phyloP scores from a whole-genome alignment of 2,113 vertebrate species.

The Polypterus bichir region DNA sequence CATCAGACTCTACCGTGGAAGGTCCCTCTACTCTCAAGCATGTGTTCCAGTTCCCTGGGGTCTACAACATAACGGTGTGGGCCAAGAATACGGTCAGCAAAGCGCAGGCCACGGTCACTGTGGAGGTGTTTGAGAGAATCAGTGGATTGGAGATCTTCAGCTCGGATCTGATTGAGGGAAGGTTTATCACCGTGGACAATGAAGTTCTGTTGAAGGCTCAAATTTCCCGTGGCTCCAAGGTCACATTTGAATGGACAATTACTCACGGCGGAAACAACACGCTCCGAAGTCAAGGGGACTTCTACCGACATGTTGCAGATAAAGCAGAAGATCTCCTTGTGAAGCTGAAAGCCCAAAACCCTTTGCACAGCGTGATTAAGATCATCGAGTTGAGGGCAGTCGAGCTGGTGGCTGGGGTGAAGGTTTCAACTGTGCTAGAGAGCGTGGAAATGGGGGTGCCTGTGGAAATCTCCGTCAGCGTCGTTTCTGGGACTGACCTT shows the following conservation, averaged over 20 bases:
- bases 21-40: slow-evolving; percentile 32
- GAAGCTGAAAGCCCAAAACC: slow-evolving; percentile 41
- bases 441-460: slow-evolving; percentile 26
- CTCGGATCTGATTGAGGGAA: slow-evolving; percentile 24
- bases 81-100: slow-evolving; percentile 38
- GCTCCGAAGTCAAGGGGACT: slow-evolving; percentile 17
- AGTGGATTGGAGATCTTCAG: slow-evolving; percentile 34
- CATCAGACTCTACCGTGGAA: slow-evolving; percentile 15
- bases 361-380: slow-evolving; percentile 27
- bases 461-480: slow-evolving; percentile 37
- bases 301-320: slow-evolving; percentile 29
- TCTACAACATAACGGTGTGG: slow-evolving; percentile 34
- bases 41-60: slow-evolving; percentile 37
- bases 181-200: slow-evolving; percentile 38
- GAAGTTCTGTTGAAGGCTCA: slow-evolving; percentile 29
- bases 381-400: slow-evolving; percentile 32
- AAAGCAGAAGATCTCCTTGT: slow-evolving; percentile 32
- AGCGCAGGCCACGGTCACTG: slow-evolving; percentile 25
- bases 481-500: slow-evolving; percentile 40
- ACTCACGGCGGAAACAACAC: slow-evolving; percentile 17
- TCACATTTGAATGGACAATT: slow-evolving; percentile 44
- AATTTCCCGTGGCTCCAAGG: slow-evolving; percentile 40
- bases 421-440: slow-evolving; percentile 22
- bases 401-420: slow-evolving; percentile 28
- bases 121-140: slow-evolving; percentile 47